Evolutionary conservation across 2,113 vertebrate genomes (phyloP), one percentile per base, ranked within the genome.

Genomic region (Nothobranchius kuhntae): DNA sequence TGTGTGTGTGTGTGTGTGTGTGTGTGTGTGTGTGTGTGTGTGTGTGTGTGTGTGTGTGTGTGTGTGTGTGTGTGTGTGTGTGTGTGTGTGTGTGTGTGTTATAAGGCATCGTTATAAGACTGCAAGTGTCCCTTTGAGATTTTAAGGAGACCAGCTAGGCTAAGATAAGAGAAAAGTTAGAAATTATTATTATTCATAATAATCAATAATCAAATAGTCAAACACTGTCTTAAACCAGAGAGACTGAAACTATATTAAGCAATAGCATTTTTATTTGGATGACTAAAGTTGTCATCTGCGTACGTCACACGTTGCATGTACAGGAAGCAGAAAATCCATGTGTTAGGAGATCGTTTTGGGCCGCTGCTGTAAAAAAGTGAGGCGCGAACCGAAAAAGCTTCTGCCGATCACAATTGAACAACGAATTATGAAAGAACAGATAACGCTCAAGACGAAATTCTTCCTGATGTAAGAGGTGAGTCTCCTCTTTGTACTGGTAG

Each of bases 41-140:
- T 55, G 56, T 61, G 65, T 71, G 57, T 55, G 54, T 79, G 50
- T 24, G 55, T 82, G 42, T 44, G 56, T 61, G 65, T 71, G 57
- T 53, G 51, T 79, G 50, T 24, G 58, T 55, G 56, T 61, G 65
- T 71, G 57, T 55, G 54, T 79, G 50, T 24, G 55, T 82, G 42
- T 44, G 42, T n/a, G 60, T 53, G 58, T 55, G 56, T 61, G 65
- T 68, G 57, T 48, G 47, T 79, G 51, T 24, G 55, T 78, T 46
- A 24, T 35, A 63, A 61, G 55, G 57, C 50, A 66, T 13, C 47
- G 30, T 72, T 71, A 13, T 26, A 30, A 30, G 30, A 17, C 53
- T 40, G 59, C 21, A 47, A 62, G n/a, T 3, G n/a, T 36, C 42
- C 9, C 14, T 61, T 51, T 67, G 10, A 30, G n/a, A 17, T 55